phyloP scores from a whole-genome alignment of 2,888 invertebrate species.

The Drosophila acutilabella region DNA sequence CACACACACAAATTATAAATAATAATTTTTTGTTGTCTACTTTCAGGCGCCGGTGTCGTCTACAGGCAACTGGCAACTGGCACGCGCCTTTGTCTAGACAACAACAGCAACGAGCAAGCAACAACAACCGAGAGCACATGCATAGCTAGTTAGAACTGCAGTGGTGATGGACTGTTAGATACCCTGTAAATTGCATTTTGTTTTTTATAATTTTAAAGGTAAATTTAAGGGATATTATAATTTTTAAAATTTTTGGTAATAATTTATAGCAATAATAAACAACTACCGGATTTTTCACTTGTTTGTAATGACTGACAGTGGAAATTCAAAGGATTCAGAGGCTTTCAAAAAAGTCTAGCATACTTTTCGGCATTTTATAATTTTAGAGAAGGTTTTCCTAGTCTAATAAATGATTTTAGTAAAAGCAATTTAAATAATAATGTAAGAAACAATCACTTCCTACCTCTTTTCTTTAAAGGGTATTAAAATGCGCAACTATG shows the following conservation, averaged over 20 bases:
- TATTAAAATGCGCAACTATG: conserved; percentile 12
- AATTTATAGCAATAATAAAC: too few species aligned
- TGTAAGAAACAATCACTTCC: too few species aligned
- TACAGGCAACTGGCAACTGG: conserved; percentile 54
- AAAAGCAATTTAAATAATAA: too few species aligned
- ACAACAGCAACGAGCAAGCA: conserved; percentile 12
- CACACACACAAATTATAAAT: conserved; percentile 66
- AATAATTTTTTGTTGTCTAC: conserved; percentile 72
- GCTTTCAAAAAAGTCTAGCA: not conserved
- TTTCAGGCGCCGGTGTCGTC: conserved; percentile 60
- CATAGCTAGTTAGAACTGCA: not conserved
- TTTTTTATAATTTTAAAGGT: too few species aligned
- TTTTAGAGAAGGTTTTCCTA: too few species aligned
- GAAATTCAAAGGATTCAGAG: not conserved
- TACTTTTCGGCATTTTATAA: not conserved
- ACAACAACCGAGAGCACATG: not conserved
- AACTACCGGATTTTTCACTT: too few species aligned
- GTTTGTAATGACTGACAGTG: not conserved
- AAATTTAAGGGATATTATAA: too few species aligned
- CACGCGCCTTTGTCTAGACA: conserved; percentile 59
- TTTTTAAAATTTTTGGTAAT: too few species aligned
- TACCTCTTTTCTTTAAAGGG: conserved; percentile 22
- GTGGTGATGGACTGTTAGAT: not conserved
- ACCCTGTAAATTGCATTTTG: not conserved
- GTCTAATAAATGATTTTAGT: too few species aligned